phyloP scores from a whole-genome alignment of 2,888 invertebrate genomes.

The Macrosiphum euphorbiae region DNA sequence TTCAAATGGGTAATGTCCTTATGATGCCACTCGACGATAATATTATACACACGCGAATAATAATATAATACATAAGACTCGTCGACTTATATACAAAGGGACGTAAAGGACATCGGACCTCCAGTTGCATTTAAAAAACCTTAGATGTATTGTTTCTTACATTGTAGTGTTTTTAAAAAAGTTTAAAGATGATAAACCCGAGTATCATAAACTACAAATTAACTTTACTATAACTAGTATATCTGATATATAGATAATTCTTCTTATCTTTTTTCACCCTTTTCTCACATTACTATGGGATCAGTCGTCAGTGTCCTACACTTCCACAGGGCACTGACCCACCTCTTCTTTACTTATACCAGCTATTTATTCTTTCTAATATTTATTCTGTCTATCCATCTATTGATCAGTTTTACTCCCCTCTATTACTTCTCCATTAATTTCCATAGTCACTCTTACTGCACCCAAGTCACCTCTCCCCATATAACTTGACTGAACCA shows the following conservation, averaged over 20 bases:
- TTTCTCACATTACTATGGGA: background rate
- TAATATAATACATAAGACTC: background rate
- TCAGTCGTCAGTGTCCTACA: background rate
- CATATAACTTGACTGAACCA: background rate
- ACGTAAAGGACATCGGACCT: background rate
- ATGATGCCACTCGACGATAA: background rate
- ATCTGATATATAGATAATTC: background rate
- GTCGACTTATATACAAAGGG: background rate
- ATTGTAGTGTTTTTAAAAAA: background rate
- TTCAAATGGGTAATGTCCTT: background rate
- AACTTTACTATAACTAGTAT: background rate
- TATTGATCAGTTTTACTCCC: too few relatives aligned
- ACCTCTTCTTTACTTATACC: background rate
- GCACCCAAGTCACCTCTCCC: background rate
- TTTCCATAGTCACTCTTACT: background rate
- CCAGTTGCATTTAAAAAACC: background rate
- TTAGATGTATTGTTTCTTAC: background rate
- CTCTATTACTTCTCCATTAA: background rate
- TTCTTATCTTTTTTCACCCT: background rate
- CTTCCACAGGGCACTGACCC: background rate
- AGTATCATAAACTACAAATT: background rate
- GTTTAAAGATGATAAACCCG: background rate
- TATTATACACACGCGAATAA: background rate
- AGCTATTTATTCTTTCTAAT: background rate
- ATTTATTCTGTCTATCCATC: background rate